Base-by-base conservation (phyloP, 2,797 vertebrate genomes). In the Syncerus caffer region DNA sequence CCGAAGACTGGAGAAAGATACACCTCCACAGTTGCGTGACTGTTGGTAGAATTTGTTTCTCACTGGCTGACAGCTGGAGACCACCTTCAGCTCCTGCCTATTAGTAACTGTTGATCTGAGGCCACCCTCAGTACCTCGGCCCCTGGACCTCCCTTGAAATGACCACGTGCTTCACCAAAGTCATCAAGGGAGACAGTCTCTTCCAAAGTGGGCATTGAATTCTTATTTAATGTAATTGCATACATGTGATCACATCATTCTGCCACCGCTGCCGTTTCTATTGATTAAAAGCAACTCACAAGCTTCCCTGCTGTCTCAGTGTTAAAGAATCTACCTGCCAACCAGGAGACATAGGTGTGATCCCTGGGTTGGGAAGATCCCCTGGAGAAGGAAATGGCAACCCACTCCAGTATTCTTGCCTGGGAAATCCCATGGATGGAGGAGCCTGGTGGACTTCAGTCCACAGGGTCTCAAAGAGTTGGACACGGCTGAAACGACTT, bases 181-280 rank as follows among this genome's bases (percentile, higher is more conserved):
- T 50, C 27, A 45, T 51, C 7, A 27, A 60, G 38, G 23, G n/a
- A 57, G 38, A 34, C 0, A 2, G 16, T 53, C 42, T 58, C 47
- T 89, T 92, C 27, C 21, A 34, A 51, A 17, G 11, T 1, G 58
- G 64, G 27, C 6, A 1, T 29, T 31, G 53, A 4, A 2, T 1
- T 74, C 76, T 85, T 71, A 6, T 6, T 3, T 15, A 6, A 12
- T 27, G 12, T 57, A 67, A 62, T 8, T 62, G 60, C 60, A 16
- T 17, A 9, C 16, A 1, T 15, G 31, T 10, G 1, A 7, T 74
- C 23, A 16, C 0, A 4, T 34, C 38, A 1, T 89, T 12, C 47
- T 12, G 13, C 29, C 64, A 21, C 71, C 2, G 19, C 55, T 34
- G 14, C 62, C 38, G 21, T 25, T 17, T 42, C 34, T 78, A 0